phyloP scores from a whole-genome alignment of 2,888 invertebrate genomes.

The Julus scanicus region DNA sequence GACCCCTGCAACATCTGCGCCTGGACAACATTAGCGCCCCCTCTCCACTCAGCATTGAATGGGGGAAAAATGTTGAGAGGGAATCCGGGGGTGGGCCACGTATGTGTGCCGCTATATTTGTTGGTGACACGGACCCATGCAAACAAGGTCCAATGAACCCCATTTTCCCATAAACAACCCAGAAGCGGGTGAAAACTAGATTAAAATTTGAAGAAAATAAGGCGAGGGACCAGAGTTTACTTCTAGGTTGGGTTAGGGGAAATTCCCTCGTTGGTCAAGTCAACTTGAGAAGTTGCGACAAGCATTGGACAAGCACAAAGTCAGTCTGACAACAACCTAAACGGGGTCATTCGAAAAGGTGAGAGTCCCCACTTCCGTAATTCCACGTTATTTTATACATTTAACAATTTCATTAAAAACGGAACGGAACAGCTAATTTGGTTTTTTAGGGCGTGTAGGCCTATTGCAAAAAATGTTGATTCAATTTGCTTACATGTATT shows the following conservation, averaged over 20 bases:
- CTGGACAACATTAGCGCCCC: constrained; percentile 42
- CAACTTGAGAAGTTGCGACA: neutral
- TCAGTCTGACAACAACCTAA: neutral
- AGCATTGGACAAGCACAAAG: neutral
- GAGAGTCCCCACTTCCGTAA: no score
- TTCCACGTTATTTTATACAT: no score
- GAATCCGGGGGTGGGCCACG: constrained; percentile 17
- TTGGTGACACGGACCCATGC: constrained; percentile 42
- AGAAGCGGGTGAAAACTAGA: neutral
- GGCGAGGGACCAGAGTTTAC: neutral
- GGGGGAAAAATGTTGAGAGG: neutral
- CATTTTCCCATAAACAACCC: constrained; percentile 36
- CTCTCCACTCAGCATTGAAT: neutral
- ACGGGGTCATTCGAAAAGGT: neutral
- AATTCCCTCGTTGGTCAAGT: constrained; percentile 10
- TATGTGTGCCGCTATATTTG: neutral
- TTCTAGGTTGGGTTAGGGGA: neutral
- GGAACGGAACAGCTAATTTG: no score
- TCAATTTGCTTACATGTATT: no score
- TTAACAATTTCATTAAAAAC: no score
- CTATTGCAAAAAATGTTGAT: no score
- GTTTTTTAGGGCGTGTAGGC: no score
- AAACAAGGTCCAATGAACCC: constrained; percentile 39
- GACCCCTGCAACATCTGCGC: constrained; percentile 42
- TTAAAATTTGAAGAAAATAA: neutral